A percentile compares a stretch with the other conserved stretches of the same genome.
Evolutionary conservation across 2,888 invertebrate species (phyloP).

Genomic region (Eilema griseolum): DNA sequence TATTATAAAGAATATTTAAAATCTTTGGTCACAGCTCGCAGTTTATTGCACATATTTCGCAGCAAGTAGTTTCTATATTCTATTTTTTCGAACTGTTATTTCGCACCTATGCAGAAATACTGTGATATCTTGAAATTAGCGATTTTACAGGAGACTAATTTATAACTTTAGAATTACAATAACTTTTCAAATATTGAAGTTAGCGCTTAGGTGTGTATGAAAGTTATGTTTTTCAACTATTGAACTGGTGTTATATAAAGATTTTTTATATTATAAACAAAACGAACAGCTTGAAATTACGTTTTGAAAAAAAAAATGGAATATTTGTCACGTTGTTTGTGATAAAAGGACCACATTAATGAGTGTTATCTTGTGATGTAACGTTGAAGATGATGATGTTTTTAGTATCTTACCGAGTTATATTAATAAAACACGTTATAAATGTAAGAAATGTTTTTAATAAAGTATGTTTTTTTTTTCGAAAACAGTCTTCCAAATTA

Average conservation of each 20-base stretch:
- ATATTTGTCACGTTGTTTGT: conserved; percentile 9
- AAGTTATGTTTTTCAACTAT: conserved; percentile 9
- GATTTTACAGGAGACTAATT: conserved; percentile 12
- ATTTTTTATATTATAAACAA: conserved; percentile 8
- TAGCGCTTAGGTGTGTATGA: conserved; percentile 5
- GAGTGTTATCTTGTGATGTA: conserved; percentile 11
- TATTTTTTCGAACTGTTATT: too few species aligned
- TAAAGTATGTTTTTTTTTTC: not conserved
- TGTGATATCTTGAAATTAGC: conserved; percentile 10
- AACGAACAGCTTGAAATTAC: conserved; percentile 6
- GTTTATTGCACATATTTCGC: too few species aligned
- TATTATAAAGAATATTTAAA: too few species aligned
- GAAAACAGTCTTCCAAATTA: conserved; percentile 8
- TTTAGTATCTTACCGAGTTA: conserved; percentile 10
- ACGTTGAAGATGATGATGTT: conserved; percentile 12
- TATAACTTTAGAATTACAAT: conserved; percentile 9
- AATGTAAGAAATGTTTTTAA: conserved; percentile 2
- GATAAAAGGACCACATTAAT: conserved; percentile 2
- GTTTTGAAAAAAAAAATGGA: conserved; percentile 11
- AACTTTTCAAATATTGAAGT: conserved; percentile 15
- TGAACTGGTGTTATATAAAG: conserved; percentile 9
- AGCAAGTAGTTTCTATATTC: too few species aligned
- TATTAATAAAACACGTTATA: conserved; percentile 6
- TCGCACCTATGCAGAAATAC: conserved; percentile 10
- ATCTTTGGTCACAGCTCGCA: too few species aligned